These are phyloP conservation scores for Dendroctonus valens DNA, from an alignment of 1,140 invertebrate genomes.

Conservation along the genomic window DNA sequence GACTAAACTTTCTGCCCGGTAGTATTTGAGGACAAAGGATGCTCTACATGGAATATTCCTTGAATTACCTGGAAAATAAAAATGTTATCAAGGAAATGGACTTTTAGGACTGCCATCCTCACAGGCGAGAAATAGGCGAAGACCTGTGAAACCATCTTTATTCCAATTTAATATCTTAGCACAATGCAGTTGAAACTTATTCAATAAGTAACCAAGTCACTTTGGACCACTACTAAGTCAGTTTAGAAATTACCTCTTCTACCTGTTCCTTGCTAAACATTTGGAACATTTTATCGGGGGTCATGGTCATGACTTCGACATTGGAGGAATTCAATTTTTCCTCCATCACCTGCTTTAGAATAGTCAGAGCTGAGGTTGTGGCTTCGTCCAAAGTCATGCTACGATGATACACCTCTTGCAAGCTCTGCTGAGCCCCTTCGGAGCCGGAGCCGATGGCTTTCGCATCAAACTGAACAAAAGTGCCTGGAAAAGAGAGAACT, in stretches of 20 bases:
- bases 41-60: slow-evolving; percentile 19
- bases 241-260: slow-evolving; percentile 83
- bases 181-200: too few relatives aligned
- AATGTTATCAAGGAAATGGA: not conserved
- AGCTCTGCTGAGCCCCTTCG: slow-evolving; percentile 97
- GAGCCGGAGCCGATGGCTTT: slow-evolving; percentile 99
- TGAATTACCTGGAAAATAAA: slow-evolving; percentile 20
- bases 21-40: slow-evolving; percentile 19
- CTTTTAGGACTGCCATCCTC: not conserved
- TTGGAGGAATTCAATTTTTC: slow-evolving; percentile 97
- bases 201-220: slow-evolving; percentile 3
- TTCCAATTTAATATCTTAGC: too few relatives aligned
- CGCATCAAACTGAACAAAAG: slow-evolving; percentile 96
- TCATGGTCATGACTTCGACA: slow-evolving; percentile 96
- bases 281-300: slow-evolving; percentile 78
- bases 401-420: slow-evolving; percentile 70
- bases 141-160: not conserved
- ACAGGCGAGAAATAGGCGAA: not conserved
- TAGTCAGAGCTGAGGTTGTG: slow-evolving; percentile 86
- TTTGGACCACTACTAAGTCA: slow-evolving; percentile 58
- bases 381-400: slow-evolving; percentile 97
- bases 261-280: slow-evolving; percentile 90
- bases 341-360: slow-evolving; percentile 99
- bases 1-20: slow-evolving; percentile 20
- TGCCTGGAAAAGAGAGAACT: slow-evolving; percentile 56